phyloP scores from a whole-genome alignment of 2,888 invertebrate species.

The Trichopria drosophilae region DNA sequence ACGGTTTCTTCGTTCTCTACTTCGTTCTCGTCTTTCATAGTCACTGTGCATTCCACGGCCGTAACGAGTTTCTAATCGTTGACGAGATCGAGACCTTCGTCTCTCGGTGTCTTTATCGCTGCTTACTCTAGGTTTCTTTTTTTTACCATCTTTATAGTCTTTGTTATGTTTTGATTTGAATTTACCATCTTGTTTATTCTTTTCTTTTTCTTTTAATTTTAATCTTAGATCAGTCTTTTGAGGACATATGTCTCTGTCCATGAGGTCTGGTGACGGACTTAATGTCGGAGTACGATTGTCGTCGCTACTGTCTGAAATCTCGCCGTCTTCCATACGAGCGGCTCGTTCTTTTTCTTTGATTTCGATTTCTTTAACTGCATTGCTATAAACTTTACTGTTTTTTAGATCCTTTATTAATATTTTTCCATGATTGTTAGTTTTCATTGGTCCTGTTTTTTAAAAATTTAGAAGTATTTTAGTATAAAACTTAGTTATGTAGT shows the following conservation, averaged over 20 bases:
- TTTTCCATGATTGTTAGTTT: conserved; percentile 59
- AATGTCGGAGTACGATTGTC: conserved; percentile 50
- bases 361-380: conserved; percentile 68
- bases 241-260: conserved; percentile 22
- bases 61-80: no score
- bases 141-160: conserved; percentile 39
- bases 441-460: no score
- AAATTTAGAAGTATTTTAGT: no score
- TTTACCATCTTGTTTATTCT: conserved; percentile 41
- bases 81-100: no score
- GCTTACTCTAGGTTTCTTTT: conserved; percentile 8
- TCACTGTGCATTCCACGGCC: no score
- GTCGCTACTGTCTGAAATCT: conserved; percentile 60
- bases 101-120: conserved; percentile 25
- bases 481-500: no score
- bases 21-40: conserved; percentile 40
- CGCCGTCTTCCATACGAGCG: conserved; percentile 68
- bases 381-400: conserved; percentile 69
- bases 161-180: conserved; percentile 32
- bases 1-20: conserved; percentile 40
- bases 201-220: conserved; percentile 50
- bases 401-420: conserved; percentile 73
- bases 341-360: conserved; percentile 66
- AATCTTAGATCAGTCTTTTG: conserved; percentile 48
- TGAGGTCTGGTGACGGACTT: conserved; percentile 46